Evolutionary conservation across 2,797 vertebrate genomes (phyloP).

Genomic region (Pelochelys cantorii): DNA sequence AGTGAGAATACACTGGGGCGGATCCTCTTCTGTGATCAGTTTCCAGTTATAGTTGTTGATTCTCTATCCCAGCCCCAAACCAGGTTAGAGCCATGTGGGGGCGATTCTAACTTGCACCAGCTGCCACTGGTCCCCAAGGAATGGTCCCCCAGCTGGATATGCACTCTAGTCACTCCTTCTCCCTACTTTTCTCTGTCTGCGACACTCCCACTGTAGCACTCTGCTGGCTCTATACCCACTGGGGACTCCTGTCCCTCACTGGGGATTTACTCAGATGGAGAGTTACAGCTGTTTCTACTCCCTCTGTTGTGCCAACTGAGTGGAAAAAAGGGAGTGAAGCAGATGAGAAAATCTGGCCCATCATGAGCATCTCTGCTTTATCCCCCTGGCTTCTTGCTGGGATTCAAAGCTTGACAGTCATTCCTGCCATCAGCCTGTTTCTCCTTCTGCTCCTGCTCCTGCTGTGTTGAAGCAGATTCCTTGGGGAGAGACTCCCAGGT

Average conservation of each 20-base stretch:
- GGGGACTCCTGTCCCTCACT: neutral
- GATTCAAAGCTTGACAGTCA: neutral
- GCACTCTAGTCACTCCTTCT: neutral
- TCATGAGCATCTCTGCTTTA: neutral
- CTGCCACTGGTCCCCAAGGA: neutral
- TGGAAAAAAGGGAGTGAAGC: neutral
- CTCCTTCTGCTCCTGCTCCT: neutral
- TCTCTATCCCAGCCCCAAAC: neutral
- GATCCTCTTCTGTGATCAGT: neutral
- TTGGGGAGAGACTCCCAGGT: neutral
- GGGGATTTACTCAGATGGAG: neutral
- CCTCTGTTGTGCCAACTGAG: neutral
- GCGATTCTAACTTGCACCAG: neutral
- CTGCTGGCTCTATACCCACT: neutral
- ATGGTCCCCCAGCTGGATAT: neutral
- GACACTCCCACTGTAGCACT: neutral
- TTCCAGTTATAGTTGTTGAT: neutral
- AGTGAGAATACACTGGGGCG: neutral
- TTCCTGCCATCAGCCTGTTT: neutral
- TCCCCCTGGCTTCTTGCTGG: neutral
- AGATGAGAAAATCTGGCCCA: neutral
- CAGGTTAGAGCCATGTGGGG: neutral
- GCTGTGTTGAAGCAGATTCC: neutral
- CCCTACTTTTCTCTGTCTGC: neutral
- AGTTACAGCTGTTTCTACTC: neutral